phyloP scores from a whole-genome alignment of 1,140 invertebrate genomes.

The Saccostrea cuccullata region DNA sequence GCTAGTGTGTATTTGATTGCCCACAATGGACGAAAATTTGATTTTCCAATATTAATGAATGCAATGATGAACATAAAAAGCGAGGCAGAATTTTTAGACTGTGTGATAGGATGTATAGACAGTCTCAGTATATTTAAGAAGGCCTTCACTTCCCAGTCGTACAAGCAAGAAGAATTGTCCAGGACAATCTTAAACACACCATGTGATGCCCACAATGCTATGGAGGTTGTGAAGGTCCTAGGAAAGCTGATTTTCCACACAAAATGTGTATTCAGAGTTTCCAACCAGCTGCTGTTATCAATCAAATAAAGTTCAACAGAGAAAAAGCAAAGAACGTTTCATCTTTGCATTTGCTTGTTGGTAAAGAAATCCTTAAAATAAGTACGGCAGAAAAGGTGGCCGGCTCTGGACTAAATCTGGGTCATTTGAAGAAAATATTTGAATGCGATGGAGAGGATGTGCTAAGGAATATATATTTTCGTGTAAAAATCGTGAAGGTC shows the following conservation, averaged over 20 bases:
- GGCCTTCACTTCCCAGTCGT: constrained; percentile 1
- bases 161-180: constrained; percentile 24
- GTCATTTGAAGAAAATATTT: constrained; percentile 12
- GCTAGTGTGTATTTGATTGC: constrained; percentile 37
- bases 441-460: not conserved
- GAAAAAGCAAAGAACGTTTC: constrained; percentile 3
- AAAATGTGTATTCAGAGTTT: constrained; percentile 9
- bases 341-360: constrained; percentile 2
- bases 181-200: not conserved
- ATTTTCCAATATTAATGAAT: constrained; percentile 22
- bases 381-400: constrained; percentile 5
- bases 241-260: not conserved
- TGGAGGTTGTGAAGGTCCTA: constrained; percentile 5
- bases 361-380: not conserved
- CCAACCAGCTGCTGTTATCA: not conserved
- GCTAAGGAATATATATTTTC: not conserved
- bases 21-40: constrained; percentile 52
- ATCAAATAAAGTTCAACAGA: not conserved
- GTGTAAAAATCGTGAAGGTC: not conserved
- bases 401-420: not conserved
- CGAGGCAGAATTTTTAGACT: not conserved
- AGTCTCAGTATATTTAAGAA: constrained; percentile 10
- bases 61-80: not conserved
- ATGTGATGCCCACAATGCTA: constrained; percentile 39
- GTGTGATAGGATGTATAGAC: constrained; percentile 16